Base-by-base conservation (phyloP, 2,113 vertebrate species). In the Urocitellus parryii region DNA sequence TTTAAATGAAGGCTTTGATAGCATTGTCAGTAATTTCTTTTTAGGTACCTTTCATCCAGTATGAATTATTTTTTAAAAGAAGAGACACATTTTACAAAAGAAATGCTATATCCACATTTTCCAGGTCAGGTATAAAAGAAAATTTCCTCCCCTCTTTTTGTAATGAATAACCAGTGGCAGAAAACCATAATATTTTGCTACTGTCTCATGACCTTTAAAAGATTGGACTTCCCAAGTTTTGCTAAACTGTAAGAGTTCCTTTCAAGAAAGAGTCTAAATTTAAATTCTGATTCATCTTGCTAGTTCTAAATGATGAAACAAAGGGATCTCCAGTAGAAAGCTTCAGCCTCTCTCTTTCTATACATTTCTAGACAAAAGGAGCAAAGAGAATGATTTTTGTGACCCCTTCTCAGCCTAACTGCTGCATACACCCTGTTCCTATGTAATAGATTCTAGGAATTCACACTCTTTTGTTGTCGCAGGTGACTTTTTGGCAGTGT, bases 241-340 rank as follows among this genome's bases (percentile, higher is more conserved):
- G 48, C 73, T 97, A 94, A 97, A 90, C 70, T 51, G 85, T 78
- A 91, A 96, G 88, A 96, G 88, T 91, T 97, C 18, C 79, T 96
- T 98, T 97, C 65, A 25, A n/a, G 45, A 88, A 76, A 9, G 17
- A 68, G 20, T 11, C 48, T 86, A 82, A 42, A 4, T 93, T 93
- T 91, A 92, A 79, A 93, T 82, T 97, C 8, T 74, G 20, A 53
- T 58, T 16, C 27, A 90, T 9, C 14, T 83, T 58, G 5, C 5
- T 78, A 48, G 37, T 78, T 81, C 4, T 51, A 53, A 81, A 72
- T 82, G 39, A 81, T 79, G 20, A 90, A 65, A 78, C 17, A 58
- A 96, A 91, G 16, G 18, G 32, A 65, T 86, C 94, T n/a, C 32
- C 58, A 63, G 42, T 0, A 68, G 67, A 73, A 87, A 72, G 4